These are phyloP conservation scores for Fregetta grallaria DNA, from an alignment of 2,113 vertebrate species.

Conservation along the genomic window DNA sequence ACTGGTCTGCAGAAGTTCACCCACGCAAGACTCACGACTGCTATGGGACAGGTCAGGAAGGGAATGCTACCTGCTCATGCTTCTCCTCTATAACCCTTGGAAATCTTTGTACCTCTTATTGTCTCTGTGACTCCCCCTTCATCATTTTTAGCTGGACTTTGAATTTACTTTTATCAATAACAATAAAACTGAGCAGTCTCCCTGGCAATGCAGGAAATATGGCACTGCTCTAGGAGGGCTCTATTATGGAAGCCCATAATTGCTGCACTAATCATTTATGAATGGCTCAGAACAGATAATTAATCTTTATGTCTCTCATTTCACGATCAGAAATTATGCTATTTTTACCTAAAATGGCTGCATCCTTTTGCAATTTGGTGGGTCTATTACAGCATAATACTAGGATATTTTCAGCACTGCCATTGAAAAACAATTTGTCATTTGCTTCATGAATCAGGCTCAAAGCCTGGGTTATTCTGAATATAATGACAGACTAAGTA, in stretches of 20 bases:
- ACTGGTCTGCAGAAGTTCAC: neutral
- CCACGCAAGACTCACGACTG: neutral
- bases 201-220: constrained; percentile 25
- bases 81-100: neutral
- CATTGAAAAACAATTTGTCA: constrained; percentile 60
- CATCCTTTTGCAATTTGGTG: constrained; percentile 54
- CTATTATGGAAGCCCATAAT: constrained; percentile 39
- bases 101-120: neutral
- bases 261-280: constrained; percentile 42
- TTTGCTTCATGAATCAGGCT: constrained; percentile 65
- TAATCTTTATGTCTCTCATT: constrained; percentile 64
- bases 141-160: constrained; percentile 13
- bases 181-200: constrained; percentile 36
- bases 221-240: constrained; percentile 13
- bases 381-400: constrained; percentile 57
- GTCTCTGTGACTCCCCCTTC: neutral
- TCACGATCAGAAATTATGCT: constrained; percentile 51
- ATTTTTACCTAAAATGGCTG: constrained; percentile 64
- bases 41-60: neutral
- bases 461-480: constrained; percentile 56
- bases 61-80: neutral
- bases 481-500: constrained; percentile 61
- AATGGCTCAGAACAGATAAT: constrained; percentile 58
- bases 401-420: constrained; percentile 58
- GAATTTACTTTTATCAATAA: constrained; percentile 45